These are phyloP conservation scores for Anomalospiza imberbis DNA, from an alignment of 2,797 vertebrate species.

Conservation along the genomic window DNA sequence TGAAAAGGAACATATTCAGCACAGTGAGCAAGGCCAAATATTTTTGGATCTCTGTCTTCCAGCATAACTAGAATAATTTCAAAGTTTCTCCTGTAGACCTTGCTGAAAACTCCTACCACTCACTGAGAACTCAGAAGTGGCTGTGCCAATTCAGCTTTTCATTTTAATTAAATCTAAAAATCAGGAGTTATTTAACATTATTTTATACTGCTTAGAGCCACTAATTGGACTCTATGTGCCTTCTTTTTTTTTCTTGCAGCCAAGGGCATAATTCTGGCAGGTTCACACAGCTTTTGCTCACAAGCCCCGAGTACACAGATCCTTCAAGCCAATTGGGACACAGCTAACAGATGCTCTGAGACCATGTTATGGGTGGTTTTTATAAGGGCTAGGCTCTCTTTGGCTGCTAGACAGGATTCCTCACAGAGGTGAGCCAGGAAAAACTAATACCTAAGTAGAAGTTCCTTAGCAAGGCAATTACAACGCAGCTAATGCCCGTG, in stretches of 20 bases:
- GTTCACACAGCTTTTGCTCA: conserved; percentile 26
- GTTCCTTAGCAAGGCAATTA: conserved; percentile 3
- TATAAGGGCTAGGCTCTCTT: background rate
- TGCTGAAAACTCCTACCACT: background rate
- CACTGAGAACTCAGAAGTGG: background rate
- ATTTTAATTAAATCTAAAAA: conserved; percentile 54
- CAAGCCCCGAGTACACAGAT: background rate
- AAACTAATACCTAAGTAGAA: conserved; percentile 28
- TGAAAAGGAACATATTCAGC: background rate
- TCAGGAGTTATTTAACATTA: conserved; percentile 49
- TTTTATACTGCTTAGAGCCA: conserved; percentile 35
- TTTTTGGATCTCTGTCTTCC: conserved; percentile 1
- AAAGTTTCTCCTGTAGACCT: conserved; percentile 2
- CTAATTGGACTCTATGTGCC: conserved; percentile 38
- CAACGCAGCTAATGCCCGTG: background rate
- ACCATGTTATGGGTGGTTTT: background rate
- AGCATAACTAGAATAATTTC: conserved; percentile 1
- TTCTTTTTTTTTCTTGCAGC: conserved; percentile 17
- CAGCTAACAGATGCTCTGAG: conserved; percentile 5
- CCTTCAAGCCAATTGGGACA: conserved; percentile 5
- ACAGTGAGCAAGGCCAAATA: conserved; percentile 33
- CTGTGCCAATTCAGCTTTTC: conserved; percentile 13
- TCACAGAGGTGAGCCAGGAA: conserved; percentile 15
- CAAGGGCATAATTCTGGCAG: conserved; percentile 40
- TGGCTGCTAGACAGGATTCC: conserved; percentile 29